Evolutionary conservation across 2,113 vertebrate species (phyloP), one percentile per base, ranked within the genome.

Genomic region (Sisor rabdophorus): DNA sequence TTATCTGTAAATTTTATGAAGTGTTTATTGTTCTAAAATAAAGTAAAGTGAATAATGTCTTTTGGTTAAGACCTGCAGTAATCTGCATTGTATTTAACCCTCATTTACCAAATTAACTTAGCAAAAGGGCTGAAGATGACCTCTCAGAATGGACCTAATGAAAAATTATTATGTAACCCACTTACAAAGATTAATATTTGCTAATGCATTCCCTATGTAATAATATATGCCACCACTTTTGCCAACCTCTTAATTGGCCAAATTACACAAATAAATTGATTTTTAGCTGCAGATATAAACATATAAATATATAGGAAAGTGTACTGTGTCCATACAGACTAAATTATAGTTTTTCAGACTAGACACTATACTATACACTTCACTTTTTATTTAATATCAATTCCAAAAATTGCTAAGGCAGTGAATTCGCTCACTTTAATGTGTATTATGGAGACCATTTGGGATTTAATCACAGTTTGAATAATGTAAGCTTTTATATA

Each of bases 71-170:
- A 75, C 11, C 32, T 71, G 22, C 5, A 32, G 30, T 79, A 77
- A 82, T 81, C 56, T 80, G 58, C 63, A 71, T 72, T 68, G 26
- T 64, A 61, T 77, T 64, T 78, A 19, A 81, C 58, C 36, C 26
- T 75, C 75, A 79, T 86, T 80, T 83, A 73, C 59, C n/a, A n/a
- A 73, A 76, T 83, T 81, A n/a, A 73, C 73, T 83, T 81, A 83
- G 69, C 75, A 63, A 73, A 77, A 53, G 75, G 65, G 76, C 58
- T 10, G 40, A 40, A 50, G 20, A 76, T 77, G 81, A 82, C 81
- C 79, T 78, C 79, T 74, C 47, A 60, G 76, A 79, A 78, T 60
- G 75, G 64, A 76, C 58, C 24, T 76, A 73, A 84, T 73, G 63
- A 84, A 81, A 61, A 69, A 83, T 55, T 81, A 76, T 79, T 76